Base-by-base conservation (phyloP, 2,797 vertebrate species). In the Rhinoraja longicauda region DNA sequence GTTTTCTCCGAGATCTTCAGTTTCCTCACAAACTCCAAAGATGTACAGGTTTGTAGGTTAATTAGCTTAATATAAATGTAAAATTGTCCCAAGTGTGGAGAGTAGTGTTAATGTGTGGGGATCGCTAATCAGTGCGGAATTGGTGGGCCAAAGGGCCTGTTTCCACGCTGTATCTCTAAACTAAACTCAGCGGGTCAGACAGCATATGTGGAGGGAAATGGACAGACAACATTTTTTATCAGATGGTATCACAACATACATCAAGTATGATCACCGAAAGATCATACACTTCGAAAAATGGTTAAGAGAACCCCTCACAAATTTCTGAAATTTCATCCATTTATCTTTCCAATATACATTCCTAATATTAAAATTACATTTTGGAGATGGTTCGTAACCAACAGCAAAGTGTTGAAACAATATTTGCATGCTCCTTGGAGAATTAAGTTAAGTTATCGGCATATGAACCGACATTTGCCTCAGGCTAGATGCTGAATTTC, bases 361-460 rank as follows among this genome's bases (percentile, higher is more conserved):
- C 21, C 17, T 39, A 45, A 39, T 59, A 26, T 3, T 29, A 59
- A 2, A 13, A 6, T 15, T n/a, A 24, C 12, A 84, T 57, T 84
- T 57, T 45, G 81, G 57, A 13, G 57, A n/a, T 10, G 29, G 6
- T 59, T 62, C 59, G 81, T 84, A 26, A 84, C 53, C 53, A 29
- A 84, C 12, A 57, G 53, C 5, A 29, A 13, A 53, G 53, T 29
- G 53, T 59, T 84, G 26, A 84, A 84, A 84, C 81, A 57, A 84
- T 84, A 84, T 59, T 82, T 57, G 45, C 79, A 82, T 57, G 19
- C 24, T 82, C 53, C 81, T 84, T 59, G 26, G 81, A 84, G 81
- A 84, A 26, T 84, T n/a, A 17, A 26, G 8, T 53, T 59, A 53
- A 84, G 84, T 29, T 84, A 59, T 84, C 29, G 29, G 84, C 53